Conservation (phyloP, 2,113 vertebrate genomes). For the Urocynchramus pylzowi region DNA sequence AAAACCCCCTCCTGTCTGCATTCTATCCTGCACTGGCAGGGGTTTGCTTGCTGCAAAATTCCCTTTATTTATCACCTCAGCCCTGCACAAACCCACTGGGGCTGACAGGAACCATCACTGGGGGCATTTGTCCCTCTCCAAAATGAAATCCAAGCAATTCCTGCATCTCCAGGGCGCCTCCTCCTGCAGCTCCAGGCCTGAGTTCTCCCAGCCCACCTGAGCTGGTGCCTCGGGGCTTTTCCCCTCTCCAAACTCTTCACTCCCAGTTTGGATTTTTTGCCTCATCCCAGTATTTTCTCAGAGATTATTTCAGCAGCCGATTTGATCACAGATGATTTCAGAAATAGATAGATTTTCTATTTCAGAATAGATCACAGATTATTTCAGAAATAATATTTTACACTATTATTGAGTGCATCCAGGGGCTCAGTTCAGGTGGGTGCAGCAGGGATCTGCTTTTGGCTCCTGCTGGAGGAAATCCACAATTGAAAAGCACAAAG, state of each 20-base stretch:
- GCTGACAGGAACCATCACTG: fast-evolving
- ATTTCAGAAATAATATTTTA: too few species aligned
- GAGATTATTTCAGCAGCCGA: background rate
- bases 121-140: background rate
- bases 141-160: background rate
- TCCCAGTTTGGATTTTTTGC: background rate
- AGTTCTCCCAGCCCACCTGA: fast-evolving
- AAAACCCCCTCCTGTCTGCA: background rate
- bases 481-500: background rate
- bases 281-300: background rate
- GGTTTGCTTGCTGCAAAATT: background rate
- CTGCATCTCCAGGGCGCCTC: background rate
- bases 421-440: background rate
- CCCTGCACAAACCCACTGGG: background rate
- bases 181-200: background rate
- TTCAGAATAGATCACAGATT: too few species aligned
- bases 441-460: background rate
- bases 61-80: background rate
- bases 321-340: too few species aligned
- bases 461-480: background rate
- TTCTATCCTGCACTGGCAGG: background rate
- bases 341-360: too few species aligned
- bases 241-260: background rate
- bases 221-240: background rate
- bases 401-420: background rate